phyloP scores from a whole-genome alignment of 2,113 vertebrate genomes.

The Atlantisia rogersi region DNA sequence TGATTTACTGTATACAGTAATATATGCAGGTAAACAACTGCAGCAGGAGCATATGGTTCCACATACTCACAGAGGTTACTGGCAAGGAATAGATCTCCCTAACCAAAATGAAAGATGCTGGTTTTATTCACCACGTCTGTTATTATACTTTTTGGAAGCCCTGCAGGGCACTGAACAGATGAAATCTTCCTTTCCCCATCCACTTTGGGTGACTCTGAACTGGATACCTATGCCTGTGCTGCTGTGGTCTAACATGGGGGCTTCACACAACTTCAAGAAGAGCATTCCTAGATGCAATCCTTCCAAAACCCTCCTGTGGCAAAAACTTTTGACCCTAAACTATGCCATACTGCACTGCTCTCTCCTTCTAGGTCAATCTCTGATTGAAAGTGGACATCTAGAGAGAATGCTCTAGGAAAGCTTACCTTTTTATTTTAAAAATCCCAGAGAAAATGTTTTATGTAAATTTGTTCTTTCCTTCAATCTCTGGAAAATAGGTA shows the following conservation, averaged over 20 bases:
- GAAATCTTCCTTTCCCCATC: neutral
- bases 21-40: neutral
- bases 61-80: neutral
- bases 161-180: neutral
- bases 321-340: neutral
- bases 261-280: neutral
- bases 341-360: rapidly evolving
- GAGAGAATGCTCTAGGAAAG: neutral
- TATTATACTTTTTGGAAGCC: neutral
- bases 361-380: neutral
- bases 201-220: neutral
- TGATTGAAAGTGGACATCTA: neutral
- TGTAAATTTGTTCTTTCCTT: neutral
- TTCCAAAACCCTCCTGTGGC: neutral
- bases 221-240: neutral
- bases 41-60: neutral
- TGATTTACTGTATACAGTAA: neutral
- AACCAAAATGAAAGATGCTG: neutral
- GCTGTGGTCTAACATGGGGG: neutral
- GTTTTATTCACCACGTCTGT: neutral
- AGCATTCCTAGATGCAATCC: neutral
- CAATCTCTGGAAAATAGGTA: neutral
- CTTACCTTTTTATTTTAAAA: neutral
- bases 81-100: neutral
- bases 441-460: neutral